A percentile compares a stretch with the other conserved stretches of the same genome.
These are phyloP conservation scores for Malurus elegans DNA, from an alignment of 2,113 vertebrate species.

Conservation along the genomic window DNA sequence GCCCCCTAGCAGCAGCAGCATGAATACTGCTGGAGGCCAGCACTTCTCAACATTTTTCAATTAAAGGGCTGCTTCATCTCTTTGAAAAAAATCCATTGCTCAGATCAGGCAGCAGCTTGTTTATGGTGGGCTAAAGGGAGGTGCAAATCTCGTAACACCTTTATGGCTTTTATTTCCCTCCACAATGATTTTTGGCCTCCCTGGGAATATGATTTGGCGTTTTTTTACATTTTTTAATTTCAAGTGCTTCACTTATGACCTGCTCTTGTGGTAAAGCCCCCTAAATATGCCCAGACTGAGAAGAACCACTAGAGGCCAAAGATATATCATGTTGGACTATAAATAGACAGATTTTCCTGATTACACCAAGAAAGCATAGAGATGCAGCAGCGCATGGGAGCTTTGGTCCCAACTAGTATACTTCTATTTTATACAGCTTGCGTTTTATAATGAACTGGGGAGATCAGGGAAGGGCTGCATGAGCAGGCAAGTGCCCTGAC, in stretches of 20 bases:
- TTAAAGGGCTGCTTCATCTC: background rate
- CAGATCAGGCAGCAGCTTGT: rapidly evolving
- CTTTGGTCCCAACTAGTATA: background rate
- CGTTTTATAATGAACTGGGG: background rate
- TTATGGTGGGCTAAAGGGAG: background rate
- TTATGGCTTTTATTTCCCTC: background rate
- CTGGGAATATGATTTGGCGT: background rate
- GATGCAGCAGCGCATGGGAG: background rate
- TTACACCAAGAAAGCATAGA: background rate
- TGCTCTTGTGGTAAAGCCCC: background rate
- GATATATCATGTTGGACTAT: background rate
- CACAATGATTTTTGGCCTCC: background rate
- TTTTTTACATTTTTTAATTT: background rate
- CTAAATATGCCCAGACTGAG: background rate
- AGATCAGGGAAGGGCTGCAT: background rate
- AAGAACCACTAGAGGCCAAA: background rate
- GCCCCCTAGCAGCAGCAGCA: background rate
- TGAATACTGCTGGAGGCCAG: constrained; percentile 16
- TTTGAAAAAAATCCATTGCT: background rate
- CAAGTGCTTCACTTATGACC: background rate
- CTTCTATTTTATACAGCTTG: background rate
- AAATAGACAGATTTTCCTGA: background rate
- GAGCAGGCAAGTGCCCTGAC: background rate
- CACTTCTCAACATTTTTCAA: background rate
- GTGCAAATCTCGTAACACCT: background rate